These are phyloP conservation scores for Daphoenositta chrysoptera DNA, from an alignment of 2,113 vertebrate genomes.

Conservation along the genomic window DNA sequence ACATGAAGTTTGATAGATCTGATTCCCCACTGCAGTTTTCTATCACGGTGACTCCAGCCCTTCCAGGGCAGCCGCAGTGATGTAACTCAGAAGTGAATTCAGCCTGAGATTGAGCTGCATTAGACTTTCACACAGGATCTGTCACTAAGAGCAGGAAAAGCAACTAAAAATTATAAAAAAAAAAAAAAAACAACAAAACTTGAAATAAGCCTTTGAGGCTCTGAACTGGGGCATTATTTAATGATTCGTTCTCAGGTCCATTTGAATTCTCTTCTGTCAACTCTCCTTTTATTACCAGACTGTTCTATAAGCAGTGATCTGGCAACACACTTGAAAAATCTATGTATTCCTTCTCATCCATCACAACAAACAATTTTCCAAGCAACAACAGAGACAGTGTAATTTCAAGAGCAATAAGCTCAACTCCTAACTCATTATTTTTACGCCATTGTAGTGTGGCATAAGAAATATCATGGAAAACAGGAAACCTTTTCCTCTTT, in stretches of 20 bases:
- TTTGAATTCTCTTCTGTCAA: conserved; percentile 51
- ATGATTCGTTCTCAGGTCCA: neutral
- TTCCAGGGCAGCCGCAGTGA: neutral
- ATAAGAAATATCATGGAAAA: neutral
- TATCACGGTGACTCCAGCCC: neutral
- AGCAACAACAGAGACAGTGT: conserved; percentile 17
- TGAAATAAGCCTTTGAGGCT: neutral
- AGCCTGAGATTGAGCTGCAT: neutral
- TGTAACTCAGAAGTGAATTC: neutral
- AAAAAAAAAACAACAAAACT: neutral
- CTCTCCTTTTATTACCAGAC: conserved; percentile 46
- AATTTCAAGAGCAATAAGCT: conserved; percentile 54
- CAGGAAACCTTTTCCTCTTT: neutral
- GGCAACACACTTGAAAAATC: conserved; percentile 44
- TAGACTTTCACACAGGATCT: neutral
- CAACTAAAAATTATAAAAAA: neutral
- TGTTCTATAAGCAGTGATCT: conserved; percentile 49
- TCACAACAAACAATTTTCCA: conserved; percentile 49
- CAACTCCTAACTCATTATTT: conserved; percentile 32
- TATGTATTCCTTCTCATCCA: conserved; percentile 28
- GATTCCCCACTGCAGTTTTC: neutral
- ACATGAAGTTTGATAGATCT: neutral
- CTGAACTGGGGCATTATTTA: neutral
- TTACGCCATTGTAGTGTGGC: neutral
- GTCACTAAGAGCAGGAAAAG: neutral